phyloP scores from a whole-genome alignment of 2,888 invertebrate species.

The Ormyrus nitidulus region DNA sequence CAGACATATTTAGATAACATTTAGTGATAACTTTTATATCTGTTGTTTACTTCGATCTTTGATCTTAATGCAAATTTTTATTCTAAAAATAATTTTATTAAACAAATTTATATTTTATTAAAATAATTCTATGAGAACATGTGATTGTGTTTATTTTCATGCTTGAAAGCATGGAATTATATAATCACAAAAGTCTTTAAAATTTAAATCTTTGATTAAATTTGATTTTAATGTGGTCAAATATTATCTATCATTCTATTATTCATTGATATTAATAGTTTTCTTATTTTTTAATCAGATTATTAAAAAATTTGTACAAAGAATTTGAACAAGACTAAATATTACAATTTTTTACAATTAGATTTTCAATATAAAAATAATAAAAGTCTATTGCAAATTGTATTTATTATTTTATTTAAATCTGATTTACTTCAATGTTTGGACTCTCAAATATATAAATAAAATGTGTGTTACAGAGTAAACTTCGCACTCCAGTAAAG shows the following conservation, averaged over 20 bases:
- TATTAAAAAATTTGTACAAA: neutral
- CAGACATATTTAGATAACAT: neutral
- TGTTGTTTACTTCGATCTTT: neutral
- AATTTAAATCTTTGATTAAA: neutral
- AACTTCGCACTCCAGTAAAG: constrained; percentile 53
- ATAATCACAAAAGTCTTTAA: neutral
- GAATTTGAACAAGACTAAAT: neutral
- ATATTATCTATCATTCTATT: neutral
- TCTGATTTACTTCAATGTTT: too few species aligned
- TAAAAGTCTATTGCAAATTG: neutral
- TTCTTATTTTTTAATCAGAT: constrained; percentile 7
- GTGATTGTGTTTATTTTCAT: too few species aligned
- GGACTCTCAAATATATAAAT: neutral
- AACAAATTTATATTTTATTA: too few species aligned
- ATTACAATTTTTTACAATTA: neutral
- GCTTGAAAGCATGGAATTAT: too few species aligned
- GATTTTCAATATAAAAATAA: too few species aligned
- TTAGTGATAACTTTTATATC: neutral
- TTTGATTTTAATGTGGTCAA: too few species aligned
- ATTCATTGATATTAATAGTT: neutral
- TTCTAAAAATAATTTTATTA: neutral
- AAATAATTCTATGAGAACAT: too few species aligned
- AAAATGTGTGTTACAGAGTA: constrained; percentile 46
- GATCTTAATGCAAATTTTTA: neutral
- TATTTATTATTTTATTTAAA: neutral